phyloP scores from a whole-genome alignment of 2,888 invertebrate species.

The Seira ritae region DNA sequence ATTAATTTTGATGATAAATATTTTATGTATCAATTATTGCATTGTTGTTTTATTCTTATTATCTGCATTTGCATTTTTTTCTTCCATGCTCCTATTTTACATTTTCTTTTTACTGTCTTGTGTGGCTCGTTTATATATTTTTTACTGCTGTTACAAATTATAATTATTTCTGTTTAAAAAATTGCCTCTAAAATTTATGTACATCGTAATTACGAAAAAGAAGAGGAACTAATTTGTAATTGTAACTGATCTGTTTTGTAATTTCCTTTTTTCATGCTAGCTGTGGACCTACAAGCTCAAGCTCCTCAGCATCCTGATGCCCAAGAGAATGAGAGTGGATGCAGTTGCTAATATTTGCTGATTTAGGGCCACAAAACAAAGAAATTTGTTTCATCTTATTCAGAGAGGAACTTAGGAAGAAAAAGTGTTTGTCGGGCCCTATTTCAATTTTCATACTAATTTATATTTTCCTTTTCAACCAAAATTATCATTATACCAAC shows the following conservation, averaged over 20 bases:
- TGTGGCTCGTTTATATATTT: not conserved
- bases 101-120: conserved; percentile 13
- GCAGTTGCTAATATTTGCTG: conserved; percentile 83
- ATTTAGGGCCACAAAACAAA: conserved; percentile 46
- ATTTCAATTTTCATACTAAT: conserved; percentile 9
- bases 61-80: not conserved
- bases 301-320: conserved; percentile 87
- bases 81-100: conserved; percentile 1
- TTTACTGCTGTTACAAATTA: not conserved
- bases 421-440: conserved; percentile 27
- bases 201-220: conserved; percentile 19
- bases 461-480: no score
- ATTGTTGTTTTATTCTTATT: not conserved
- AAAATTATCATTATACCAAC: no score
- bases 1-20: no score
- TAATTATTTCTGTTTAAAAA: not conserved
- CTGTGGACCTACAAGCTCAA: conserved; percentile 89
- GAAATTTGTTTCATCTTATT: not conserved
- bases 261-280: conserved; percentile 76
- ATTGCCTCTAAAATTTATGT: not conserved
- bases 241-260: not conserved
- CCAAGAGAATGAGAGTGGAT: conserved; percentile 87
- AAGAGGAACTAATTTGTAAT: conserved; percentile 29
- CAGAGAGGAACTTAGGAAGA: no score
- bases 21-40: no score